Percentiles rank a stretch among this genome's conserved stretches.
Evolutionary conservation across 2,113 vertebrate species (phyloP).

Genomic region (Echinops telfairi): DNA sequence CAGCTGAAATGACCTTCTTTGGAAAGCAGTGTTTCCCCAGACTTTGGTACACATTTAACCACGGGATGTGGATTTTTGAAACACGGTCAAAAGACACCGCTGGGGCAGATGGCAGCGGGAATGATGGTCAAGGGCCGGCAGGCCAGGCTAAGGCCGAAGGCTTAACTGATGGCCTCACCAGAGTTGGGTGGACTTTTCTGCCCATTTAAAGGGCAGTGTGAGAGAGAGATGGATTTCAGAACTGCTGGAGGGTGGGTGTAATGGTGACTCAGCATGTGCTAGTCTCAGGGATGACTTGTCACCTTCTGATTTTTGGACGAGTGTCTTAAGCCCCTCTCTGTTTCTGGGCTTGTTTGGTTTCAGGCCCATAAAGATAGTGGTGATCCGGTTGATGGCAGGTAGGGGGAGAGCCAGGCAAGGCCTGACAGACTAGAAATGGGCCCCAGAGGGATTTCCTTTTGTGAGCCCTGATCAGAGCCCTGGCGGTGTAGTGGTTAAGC

Average conservation of each 20-base stretch:
- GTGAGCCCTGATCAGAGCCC: neutral
- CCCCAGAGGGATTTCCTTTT: neutral
- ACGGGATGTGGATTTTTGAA: slow-evolving; percentile 69
- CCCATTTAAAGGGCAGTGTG: neutral
- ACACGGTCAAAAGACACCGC: neutral
- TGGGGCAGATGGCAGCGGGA: neutral
- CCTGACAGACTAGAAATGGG: no score
- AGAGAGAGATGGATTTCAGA: neutral
- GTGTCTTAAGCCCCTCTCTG: neutral
- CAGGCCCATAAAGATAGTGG: neutral
- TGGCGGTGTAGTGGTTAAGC: no score
- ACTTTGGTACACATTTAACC: neutral
- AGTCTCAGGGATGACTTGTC: neutral
- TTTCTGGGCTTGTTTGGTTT: neutral
- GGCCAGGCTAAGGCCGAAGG: neutral
- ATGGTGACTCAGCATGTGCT: neutral
- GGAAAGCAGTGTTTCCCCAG: neutral
- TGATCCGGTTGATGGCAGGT: no score
- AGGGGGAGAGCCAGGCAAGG: neutral
- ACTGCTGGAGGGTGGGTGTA: neutral
- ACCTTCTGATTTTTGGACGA: neutral
- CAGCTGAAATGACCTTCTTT: slow-evolving; percentile 18
- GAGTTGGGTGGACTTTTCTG: neutral
- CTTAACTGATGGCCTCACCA: neutral
- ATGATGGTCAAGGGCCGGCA: neutral